Evolutionary conservation across 2,113 vertebrate genomes (phyloP).

Genomic region (Myrmophylax atrothorax): DNA sequence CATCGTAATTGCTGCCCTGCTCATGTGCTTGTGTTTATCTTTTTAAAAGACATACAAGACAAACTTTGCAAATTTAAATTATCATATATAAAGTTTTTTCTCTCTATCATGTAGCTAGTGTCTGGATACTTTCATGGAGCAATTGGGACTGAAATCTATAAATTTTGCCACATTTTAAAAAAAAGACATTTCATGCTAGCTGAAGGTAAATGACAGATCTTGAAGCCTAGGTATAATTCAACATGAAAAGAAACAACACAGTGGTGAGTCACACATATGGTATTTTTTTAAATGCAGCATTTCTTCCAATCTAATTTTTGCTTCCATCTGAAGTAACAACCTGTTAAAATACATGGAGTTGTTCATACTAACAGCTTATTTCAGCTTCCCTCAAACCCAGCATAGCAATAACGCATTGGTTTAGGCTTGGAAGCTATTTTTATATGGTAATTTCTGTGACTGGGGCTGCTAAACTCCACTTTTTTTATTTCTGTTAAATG

Average conservation of each 20-base stretch:
- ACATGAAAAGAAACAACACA: background rate
- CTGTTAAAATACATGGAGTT: background rate
- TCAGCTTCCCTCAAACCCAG: background rate
- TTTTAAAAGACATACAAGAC: background rate
- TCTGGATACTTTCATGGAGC: background rate
- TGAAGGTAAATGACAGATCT: background rate
- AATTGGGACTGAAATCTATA: background rate
- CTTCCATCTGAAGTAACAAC: background rate
- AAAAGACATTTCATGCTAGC: background rate
- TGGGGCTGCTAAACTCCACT: background rate
- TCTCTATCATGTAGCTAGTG: background rate
- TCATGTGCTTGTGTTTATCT: background rate
- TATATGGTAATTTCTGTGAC: background rate
- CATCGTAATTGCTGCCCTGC: conserved; percentile 1
- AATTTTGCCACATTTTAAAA: background rate
- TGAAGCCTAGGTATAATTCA: background rate
- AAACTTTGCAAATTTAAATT: background rate
- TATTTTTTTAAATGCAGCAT: background rate
- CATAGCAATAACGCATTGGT: background rate
- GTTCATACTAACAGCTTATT: background rate
- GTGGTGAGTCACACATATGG: background rate
- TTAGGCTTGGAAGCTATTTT: background rate
- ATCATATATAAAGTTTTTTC: background rate
- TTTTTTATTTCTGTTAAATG: background rate
- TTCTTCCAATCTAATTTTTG: background rate